Conservation (phyloP, 1,140 invertebrate genomes). For the Euschistus heros region DNA sequence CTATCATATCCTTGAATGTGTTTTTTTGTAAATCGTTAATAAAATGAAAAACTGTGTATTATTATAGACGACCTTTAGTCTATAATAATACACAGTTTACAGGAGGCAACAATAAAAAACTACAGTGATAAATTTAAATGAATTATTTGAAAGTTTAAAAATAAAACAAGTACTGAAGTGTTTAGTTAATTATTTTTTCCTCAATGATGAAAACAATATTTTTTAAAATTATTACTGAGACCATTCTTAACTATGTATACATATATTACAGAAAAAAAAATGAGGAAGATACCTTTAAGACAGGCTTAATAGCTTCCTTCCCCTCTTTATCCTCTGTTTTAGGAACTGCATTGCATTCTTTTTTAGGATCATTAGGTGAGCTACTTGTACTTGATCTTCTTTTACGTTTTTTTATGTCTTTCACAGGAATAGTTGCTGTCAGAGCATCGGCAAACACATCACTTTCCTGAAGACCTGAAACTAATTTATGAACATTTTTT, state of each 20-base stretch:
- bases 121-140: no score
- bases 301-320: constrained; percentile 39
- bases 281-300: constrained; percentile 38
- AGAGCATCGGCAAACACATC: constrained; percentile 87
- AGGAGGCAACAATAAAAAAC: no score
- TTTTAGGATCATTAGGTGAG: constrained; percentile 29
- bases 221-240: constrained; percentile 6
- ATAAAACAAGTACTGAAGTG: no score
- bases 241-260: background rate
- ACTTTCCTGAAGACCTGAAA: constrained; percentile 59
- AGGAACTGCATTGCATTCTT: constrained; percentile 28
- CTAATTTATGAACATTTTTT: background rate
- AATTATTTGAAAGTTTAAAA: no score
- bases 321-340: constrained; percentile 32
- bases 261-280: background rate
- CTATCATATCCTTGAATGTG: no score
- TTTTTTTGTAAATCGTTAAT: no score
- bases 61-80: no score
- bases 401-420: constrained; percentile 65
- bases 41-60: no score
- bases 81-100: no score
- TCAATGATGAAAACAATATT: no score
- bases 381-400: constrained; percentile 56
- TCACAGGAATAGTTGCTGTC: constrained; percentile 53
- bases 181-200: no score